Conservation (phyloP, 1,140 invertebrate genomes). For the Pantala flavescens region DNA sequence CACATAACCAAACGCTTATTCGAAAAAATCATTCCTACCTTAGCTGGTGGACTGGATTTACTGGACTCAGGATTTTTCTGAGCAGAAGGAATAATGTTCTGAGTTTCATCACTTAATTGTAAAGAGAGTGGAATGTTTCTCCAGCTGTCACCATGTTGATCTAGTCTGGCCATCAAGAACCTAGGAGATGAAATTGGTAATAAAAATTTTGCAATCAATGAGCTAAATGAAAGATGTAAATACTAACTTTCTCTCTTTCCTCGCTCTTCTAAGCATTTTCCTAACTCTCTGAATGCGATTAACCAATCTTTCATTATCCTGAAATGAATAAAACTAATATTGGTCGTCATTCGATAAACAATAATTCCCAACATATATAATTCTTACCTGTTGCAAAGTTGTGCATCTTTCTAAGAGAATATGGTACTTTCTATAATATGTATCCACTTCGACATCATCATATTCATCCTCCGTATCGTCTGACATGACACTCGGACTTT, state of each 20-base stretch:
- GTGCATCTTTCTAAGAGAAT: background rate
- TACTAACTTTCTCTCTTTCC: constrained; percentile 40
- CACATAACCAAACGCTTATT: background rate
- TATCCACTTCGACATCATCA: background rate
- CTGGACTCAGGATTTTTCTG: constrained; percentile 23
- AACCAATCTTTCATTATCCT: constrained; percentile 40
- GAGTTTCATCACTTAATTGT: constrained; percentile 36
- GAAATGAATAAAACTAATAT: constrained; percentile 20
- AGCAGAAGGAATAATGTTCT: constrained; percentile 31
- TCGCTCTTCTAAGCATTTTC: constrained; percentile 34
- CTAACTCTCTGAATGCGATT: constrained; percentile 37
- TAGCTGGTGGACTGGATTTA: background rate
- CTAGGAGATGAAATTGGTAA: constrained; percentile 24
- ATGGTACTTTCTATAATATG: constrained; percentile 4
- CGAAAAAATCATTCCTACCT: background rate
- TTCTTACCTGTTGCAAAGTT: background rate
- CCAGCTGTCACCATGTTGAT: constrained; percentile 39
- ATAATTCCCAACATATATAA: constrained; percentile 12
- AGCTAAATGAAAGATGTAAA: constrained; percentile 21
- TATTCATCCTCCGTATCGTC: background rate
- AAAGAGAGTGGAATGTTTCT: constrained; percentile 38
- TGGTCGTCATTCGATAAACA: constrained; percentile 15
- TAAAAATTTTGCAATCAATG: constrained; percentile 25
- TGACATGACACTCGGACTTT: background rate
- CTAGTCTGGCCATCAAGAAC: constrained; percentile 38